Evolutionary conservation across 2,797 vertebrate genomes (phyloP).

Genomic region (Crenichthys baileyi): DNA sequence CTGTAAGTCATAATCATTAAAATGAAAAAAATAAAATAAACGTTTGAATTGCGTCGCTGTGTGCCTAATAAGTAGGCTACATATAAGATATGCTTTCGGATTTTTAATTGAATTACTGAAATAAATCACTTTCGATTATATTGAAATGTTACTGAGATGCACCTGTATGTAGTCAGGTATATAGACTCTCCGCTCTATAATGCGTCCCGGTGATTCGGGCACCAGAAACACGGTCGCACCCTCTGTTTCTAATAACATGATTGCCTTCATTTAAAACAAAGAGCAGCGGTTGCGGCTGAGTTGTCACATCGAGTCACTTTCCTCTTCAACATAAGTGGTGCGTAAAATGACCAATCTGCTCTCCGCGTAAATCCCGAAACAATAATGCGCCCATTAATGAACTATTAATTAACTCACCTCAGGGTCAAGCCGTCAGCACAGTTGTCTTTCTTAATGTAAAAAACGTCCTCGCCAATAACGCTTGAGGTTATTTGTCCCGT

Average conservation of each 20-base stretch:
- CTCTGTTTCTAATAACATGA: constrained; percentile 26
- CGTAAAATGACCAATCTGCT: constrained; percentile 49
- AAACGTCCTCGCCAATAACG: constrained; percentile 27
- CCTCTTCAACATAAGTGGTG: constrained; percentile 31
- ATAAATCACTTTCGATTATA: neutral
- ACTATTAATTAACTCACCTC: constrained; percentile 63
- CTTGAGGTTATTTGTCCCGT: constrained; percentile 17
- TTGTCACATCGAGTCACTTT: constrained; percentile 16
- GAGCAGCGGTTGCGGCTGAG: constrained; percentile 11
- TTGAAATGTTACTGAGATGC: neutral
- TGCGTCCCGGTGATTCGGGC: constrained; percentile 23
- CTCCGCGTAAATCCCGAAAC: neutral
- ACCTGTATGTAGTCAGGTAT: neutral
- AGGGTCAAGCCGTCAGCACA: constrained; percentile 22
- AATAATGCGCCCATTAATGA: neutral
- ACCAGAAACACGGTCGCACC: neutral
- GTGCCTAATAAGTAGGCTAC: neutral
- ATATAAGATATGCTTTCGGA: neutral
- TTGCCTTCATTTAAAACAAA: constrained; percentile 37
- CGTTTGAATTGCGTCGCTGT: neutral
- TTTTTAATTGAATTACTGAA: neutral
- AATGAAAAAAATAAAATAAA: neutral
- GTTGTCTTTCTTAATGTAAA: constrained; percentile 4
- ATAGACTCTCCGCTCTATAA: neutral
- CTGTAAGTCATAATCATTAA: neutral